Evolutionary conservation across 2,113 vertebrate species (phyloP), one percentile per base, ranked within the genome.

Genomic region (Lutjanus erythropterus): DNA sequence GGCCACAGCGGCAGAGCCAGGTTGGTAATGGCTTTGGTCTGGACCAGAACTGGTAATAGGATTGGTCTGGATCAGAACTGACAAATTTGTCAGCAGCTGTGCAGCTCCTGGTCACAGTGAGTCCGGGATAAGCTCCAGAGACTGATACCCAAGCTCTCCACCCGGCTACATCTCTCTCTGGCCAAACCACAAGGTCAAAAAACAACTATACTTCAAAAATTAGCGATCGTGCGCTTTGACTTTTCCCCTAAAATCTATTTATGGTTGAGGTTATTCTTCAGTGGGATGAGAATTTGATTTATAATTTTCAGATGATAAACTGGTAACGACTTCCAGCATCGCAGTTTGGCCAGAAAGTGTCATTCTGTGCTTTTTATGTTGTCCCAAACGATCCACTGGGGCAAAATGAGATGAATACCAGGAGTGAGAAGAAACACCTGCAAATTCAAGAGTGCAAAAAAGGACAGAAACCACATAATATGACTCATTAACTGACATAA

Each of bases 1-100:
- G 75, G 75, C 70, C 85, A 84, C 46, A 47, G 61, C 19, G 1
- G 68, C 64, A 80, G 60, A 71, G 67, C 65, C 82, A 76, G 84
- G 75, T 65, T 50, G 50, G 71, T 87, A 84, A 89, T 87, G 74
- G 56, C 62, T 84, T 78, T 80, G 81, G 82, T 86, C 78, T 88
- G 83, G 86, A 86, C 56, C 70, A 60, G 71, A 71, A 79, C 64
- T 55, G 64, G 75, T 87, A 81, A 86, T 81, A 85, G 59, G 62
- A 78, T 83, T 90, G 88, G 81, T 87, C 71, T 85, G 84, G 86
- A 87, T 90, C 88, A 89, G 75, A 80, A 89, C 79, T 84, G 89
- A 88, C 80, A 88, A 86, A 93, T 92, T 92, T 90, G 88, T 93
- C 89, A 88, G 89, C 87, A 89, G 91, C 91, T 94, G 89, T 92